These are phyloP conservation scores for Pogonophryne albipinna DNA, from an alignment of 2,797 vertebrate genomes.

Conservation along the genomic window DNA sequence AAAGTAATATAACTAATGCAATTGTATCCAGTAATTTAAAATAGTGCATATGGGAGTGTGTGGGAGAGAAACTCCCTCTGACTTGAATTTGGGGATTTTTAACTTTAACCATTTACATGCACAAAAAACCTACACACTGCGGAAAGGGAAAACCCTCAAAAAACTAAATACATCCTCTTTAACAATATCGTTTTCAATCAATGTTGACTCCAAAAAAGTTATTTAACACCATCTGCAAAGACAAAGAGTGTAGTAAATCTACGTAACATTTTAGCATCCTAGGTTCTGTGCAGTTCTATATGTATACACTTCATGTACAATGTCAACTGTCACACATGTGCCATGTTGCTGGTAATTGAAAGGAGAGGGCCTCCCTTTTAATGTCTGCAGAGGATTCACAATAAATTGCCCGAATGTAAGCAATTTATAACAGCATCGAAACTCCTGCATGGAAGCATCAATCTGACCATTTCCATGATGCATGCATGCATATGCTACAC, in stretches of 20 bases:
- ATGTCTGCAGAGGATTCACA: slow-evolving; percentile 33
- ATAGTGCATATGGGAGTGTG: no score
- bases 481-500: slow-evolving; percentile 37
- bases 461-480: slow-evolving; percentile 39
- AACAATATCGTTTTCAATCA: not conserved
- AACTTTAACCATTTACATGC: no score
- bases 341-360: slow-evolving; percentile 21
- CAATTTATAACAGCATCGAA: slow-evolving; percentile 48
- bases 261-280: no score
- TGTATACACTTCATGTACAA: not conserved
- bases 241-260: no score
- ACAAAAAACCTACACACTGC: no score
- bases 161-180: no score
- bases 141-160: no score
- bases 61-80: no score
- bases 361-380: slow-evolving; percentile 5
- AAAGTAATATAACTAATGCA: slow-evolving; percentile 10
- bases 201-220: not conserved
- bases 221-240: no score
- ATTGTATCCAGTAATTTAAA: not conserved
- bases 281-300: no score
- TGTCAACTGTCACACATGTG: not conserved
- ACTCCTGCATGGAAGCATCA: slow-evolving; percentile 25
- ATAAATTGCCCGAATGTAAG: slow-evolving; percentile 33
- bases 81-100: no score